Evolutionary conservation across 2,113 vertebrate genomes (phyloP).

Genomic region (Chloebia gouldiae): DNA sequence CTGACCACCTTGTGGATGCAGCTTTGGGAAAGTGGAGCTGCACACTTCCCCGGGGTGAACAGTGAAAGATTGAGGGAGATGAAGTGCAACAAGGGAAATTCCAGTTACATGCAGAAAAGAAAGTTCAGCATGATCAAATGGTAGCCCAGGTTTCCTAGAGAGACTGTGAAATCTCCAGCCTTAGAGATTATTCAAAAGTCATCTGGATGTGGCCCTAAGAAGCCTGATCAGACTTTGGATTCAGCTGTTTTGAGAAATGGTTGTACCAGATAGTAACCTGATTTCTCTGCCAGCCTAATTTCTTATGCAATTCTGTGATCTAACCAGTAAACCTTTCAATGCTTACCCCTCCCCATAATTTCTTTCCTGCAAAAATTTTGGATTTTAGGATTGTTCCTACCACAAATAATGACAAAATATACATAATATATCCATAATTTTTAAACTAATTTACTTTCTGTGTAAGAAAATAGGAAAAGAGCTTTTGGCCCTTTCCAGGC

Average conservation of each 20-base stretch:
- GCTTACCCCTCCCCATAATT: background rate
- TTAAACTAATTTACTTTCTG: background rate
- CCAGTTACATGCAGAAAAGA: background rate
- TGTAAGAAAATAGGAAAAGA: background rate
- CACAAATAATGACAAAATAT: background rate
- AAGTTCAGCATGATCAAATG: background rate
- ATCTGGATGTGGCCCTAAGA: background rate
- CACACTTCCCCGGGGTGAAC: background rate
- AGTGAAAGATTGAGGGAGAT: background rate
- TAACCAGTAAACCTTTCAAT: background rate
- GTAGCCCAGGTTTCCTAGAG: background rate
- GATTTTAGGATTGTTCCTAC: background rate
- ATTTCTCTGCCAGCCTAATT: background rate
- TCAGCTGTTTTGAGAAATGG: background rate
- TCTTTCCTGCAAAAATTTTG: background rate
- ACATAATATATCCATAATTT: background rate
- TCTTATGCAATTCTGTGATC: background rate
- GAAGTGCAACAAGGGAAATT: background rate
- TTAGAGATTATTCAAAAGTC: background rate
- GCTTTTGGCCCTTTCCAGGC: background rate
- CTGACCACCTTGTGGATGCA: background rate
- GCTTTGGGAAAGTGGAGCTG: background rate
- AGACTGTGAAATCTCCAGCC: background rate
- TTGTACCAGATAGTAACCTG: background rate
- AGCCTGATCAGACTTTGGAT: background rate